Evolutionary conservation across 2,113 vertebrate species (phyloP), one percentile per base, ranked within the genome.

Genomic region (Stigmatopora nigra): DNA sequence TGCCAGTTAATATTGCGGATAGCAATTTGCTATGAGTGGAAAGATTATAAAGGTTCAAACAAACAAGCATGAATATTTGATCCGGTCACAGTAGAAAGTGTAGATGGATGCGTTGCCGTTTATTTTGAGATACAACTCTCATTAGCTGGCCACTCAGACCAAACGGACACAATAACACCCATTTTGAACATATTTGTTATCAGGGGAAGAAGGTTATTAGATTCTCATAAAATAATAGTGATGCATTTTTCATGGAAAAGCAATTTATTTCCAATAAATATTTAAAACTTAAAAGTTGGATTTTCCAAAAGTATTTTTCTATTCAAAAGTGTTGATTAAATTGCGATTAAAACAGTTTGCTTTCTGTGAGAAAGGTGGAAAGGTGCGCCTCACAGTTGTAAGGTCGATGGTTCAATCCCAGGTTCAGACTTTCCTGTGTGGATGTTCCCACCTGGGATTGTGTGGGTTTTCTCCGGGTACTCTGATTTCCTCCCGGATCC

Each of bases 1-100:
- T 65, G 68, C 55, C 60, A n/a, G 49, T 63, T 68, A 61, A 52
- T 69, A 62, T 66, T 77, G 44, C 70, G 61, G 69, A 70, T 17
- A 48, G 57, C 65, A 69, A 70, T 82, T 75, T 84, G 57, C 70
- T 71, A 53, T 68, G 55, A 59, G 56, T 60, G 75, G 68, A 79
- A 78, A 68, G 59, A 78, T 70, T 62, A 69, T 63, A 66, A 44
- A 74, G 71, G 61, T 60, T 61, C 59, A 15, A 20, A 48, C 53
- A 81, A 48, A 62, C 56, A 74, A 73, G 68, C 61, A 71, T 85
- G 63, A 83, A 82, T 85, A 81, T 82, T 87, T 86, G 44, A 77
- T 78, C 63, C 61, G 31, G 35, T 80, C 74, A 67, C 77, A 77
- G 78, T 73, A 71, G 68, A 78, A 77, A 62, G 49, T 67, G 36